Percentiles rank a stretch among this genome's conserved stretches.
These are phyloP conservation scores for Chymomyza costata DNA, from an alignment of 1,140 invertebrate genomes.

Conservation along the genomic window DNA sequence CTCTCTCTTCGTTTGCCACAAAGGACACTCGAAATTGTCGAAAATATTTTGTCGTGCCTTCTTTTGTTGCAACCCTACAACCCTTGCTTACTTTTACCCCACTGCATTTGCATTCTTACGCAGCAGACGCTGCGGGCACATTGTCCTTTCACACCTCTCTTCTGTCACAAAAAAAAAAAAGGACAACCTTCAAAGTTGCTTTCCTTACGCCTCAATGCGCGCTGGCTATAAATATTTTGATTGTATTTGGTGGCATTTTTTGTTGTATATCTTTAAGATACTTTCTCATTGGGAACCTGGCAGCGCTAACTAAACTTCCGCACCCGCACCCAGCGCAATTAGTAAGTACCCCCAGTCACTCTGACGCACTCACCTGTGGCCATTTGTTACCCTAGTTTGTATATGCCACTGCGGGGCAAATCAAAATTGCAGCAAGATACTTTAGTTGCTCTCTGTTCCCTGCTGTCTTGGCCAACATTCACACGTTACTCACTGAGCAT, in stretches of 20 bases:
- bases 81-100: conserved; percentile 36
- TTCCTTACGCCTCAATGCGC: conserved; percentile 35
- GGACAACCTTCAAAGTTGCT: not conserved
- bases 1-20: not conserved
- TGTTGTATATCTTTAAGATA: too few species aligned
- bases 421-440: conserved; percentile 54
- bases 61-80: conserved; percentile 13
- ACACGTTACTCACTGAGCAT: conserved; percentile 67
- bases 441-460: conserved; percentile 10
- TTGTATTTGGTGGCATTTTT: conserved; percentile 47
- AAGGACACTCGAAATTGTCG: conserved; percentile 63
- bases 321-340: conserved; percentile 7
- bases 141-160: conserved; percentile 64
- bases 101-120: conserved; percentile 18
- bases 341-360: conserved; percentile 15
- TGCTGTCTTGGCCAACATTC: conserved; percentile 31
- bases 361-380: conserved; percentile 60
- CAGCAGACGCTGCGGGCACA: conserved; percentile 13
- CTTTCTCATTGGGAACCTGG: too few species aligned
- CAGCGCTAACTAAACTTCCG: too few species aligned
- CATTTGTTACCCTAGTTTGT: conserved; percentile 31
- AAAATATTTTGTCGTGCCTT: conserved; percentile 65
- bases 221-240: conserved; percentile 58
- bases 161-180: conserved; percentile 2
- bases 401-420: conserved; percentile 41